Evolutionary conservation across 2,113 vertebrate genomes (phyloP).

Genomic region (Pseudopipra pipra): DNA sequence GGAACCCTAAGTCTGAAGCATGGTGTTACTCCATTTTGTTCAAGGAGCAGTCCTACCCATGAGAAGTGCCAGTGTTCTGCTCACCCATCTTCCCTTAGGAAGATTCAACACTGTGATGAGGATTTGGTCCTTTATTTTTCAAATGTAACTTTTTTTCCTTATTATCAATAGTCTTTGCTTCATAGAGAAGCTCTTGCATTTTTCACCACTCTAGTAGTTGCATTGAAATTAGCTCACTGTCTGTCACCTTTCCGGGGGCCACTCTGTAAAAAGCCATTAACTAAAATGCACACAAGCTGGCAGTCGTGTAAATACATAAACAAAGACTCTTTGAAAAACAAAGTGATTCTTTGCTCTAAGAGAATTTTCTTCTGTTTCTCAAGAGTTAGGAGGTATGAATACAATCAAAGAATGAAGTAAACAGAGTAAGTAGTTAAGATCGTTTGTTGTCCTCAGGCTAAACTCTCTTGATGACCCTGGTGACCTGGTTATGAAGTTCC

Average conservation of each 20-base stretch:
- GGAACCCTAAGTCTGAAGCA: not conserved
- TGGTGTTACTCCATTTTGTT: not conserved
- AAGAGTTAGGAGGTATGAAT: not conserved
- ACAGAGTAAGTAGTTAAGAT: not conserved
- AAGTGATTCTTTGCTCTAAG: not conserved
- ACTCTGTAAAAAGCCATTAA: not conserved
- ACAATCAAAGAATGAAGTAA: not conserved
- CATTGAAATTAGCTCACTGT: not conserved
- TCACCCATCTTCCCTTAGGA: not conserved
- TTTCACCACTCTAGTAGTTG: not conserved
- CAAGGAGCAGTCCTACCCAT: not conserved
- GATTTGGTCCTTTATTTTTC: not conserved
- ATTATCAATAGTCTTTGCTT: not conserved
- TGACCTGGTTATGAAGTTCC: not conserved
- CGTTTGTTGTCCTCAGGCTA: accelerated
- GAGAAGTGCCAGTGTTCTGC: not conserved
- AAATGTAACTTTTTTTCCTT: not conserved
- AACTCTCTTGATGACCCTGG: not conserved
- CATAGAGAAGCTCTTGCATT: not conserved
- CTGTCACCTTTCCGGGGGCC: not conserved
- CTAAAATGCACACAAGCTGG: not conserved
- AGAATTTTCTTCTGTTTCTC: not conserved
- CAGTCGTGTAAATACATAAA: not conserved
- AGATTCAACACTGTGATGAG: not conserved
- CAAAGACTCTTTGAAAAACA: not conserved